A percentile compares a stretch with the other conserved stretches of the same genome.
Conservation (phyloP, 2,113 vertebrate species). For the Microcebus ravelobensis region DNA sequence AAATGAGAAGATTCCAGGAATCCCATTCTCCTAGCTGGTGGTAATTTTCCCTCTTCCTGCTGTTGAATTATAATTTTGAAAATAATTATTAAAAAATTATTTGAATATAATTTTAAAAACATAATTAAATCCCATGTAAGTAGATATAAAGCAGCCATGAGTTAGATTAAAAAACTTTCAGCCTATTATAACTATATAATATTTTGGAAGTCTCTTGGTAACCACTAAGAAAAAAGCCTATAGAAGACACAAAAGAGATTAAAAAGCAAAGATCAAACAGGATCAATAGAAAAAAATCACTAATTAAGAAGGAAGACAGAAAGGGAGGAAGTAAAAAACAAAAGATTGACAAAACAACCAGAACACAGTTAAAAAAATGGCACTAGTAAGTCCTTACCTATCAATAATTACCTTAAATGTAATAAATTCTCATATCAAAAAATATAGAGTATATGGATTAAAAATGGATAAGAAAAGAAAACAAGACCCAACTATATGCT, state of each 20-base stretch:
- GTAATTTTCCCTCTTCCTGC: background rate
- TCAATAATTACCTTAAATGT: background rate
- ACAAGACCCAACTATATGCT: background rate
- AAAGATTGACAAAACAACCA: background rate
- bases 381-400: background rate
- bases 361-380: background rate
- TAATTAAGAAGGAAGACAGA: background rate
- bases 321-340: background rate
- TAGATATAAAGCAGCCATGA: background rate
- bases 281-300: background rate
- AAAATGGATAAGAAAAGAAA: too few relatives aligned
- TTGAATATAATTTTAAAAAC: background rate
- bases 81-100: background rate
- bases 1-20: background rate
- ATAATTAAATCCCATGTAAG: background rate
- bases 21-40: background rate
- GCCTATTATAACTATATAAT: background rate
- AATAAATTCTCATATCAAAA: background rate
- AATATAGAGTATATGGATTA: background rate
- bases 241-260: background rate
- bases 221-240: background rate
- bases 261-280: background rate
- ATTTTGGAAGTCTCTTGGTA: background rate
- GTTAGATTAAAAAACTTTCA: background rate
- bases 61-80: background rate